Percentiles rank a stretch among this genome's conserved stretches.
These are phyloP conservation scores for Sitophilus oryzae DNA, from an alignment of 1,140 invertebrate species.

Conservation along the genomic window DNA sequence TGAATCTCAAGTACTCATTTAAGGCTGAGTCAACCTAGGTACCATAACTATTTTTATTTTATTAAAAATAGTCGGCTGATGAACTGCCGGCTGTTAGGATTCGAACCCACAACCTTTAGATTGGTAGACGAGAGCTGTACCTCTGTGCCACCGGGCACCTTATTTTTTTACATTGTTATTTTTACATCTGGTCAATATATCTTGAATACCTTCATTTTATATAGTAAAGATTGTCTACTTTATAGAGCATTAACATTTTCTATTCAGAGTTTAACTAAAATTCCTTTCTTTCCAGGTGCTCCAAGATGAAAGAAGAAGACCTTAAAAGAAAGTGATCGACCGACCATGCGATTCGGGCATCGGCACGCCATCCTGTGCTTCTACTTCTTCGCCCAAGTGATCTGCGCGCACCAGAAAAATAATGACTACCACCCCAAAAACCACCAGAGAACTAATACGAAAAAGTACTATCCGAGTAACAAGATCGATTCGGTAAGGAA, in stretches of 20 bases:
- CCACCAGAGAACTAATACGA: conserved; percentile 14
- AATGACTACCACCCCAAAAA: conserved; percentile 6
- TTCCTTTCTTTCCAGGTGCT: background rate
- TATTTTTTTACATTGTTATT: background rate
- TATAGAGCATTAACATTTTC: no score
- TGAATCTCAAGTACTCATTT: no score
- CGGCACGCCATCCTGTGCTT: conserved; percentile 3
- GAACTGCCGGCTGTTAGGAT: no score
- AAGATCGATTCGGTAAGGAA: background rate
- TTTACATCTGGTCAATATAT: background rate
- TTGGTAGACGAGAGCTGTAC: no score
- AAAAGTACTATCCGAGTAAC: conserved; percentile 15
- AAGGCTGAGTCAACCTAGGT: no score
- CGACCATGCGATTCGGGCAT: conserved; percentile 12
- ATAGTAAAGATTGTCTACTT: no score
- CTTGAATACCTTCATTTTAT: background rate
- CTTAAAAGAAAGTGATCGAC: conserved; percentile 11
- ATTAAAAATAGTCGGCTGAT: no score
- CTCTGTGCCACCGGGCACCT: no score
- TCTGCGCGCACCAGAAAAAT: conserved; percentile 11
- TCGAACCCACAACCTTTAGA: no score
- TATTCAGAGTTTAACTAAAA: no score
- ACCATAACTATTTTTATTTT: no score
- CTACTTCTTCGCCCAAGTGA: conserved; percentile 11
- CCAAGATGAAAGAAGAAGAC: conserved; percentile 12